Evolutionary conservation across 2,888 invertebrate species (phyloP).

Genomic region (Habroteleia sp.): DNA sequence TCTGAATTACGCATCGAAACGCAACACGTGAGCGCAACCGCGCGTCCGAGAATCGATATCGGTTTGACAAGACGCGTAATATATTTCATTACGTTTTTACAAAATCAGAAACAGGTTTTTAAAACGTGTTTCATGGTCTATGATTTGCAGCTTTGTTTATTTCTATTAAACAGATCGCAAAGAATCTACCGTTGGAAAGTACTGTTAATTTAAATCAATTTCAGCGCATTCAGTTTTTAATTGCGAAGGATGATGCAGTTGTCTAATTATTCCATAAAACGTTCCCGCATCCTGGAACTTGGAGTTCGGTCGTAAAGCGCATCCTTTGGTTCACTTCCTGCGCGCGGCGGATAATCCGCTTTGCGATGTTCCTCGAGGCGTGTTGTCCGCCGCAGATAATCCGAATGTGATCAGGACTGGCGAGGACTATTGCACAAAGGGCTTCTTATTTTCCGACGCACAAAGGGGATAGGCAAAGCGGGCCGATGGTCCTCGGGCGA

Average conservation of each 20-base stretch:
- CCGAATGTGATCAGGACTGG: slow-evolving; percentile 39
- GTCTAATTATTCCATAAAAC: slow-evolving; percentile 11
- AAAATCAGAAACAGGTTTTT: too few species aligned
- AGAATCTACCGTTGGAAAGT: too few species aligned
- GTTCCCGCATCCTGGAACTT: slow-evolving; percentile 7
- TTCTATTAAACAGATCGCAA: too few species aligned
- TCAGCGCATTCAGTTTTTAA: too few species aligned
- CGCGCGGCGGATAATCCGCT: slow-evolving; percentile 41
- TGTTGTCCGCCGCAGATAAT: slow-evolving; percentile 37
- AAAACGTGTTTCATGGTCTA: too few species aligned
- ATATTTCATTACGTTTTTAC: too few species aligned
- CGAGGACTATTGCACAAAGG: slow-evolving; percentile 50
- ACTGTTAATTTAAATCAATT: background rate
- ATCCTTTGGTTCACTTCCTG: slow-evolving; percentile 39
- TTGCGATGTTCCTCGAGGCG: slow-evolving; percentile 37
- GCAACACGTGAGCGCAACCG: too few species aligned
- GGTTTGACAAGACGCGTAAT: too few species aligned
- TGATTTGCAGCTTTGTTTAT: too few species aligned
- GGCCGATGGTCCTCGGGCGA: slow-evolving; percentile 27
- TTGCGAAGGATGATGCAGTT: too few species aligned
- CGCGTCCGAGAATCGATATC: too few species aligned
- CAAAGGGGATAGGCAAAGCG: slow-evolving; percentile 50
- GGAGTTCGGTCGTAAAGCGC: slow-evolving; percentile 16
- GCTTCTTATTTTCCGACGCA: slow-evolving; percentile 33
- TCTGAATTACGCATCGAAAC: too few species aligned